phyloP scores from a whole-genome alignment of 2,888 invertebrate species.

The Miltochrista miniata region DNA sequence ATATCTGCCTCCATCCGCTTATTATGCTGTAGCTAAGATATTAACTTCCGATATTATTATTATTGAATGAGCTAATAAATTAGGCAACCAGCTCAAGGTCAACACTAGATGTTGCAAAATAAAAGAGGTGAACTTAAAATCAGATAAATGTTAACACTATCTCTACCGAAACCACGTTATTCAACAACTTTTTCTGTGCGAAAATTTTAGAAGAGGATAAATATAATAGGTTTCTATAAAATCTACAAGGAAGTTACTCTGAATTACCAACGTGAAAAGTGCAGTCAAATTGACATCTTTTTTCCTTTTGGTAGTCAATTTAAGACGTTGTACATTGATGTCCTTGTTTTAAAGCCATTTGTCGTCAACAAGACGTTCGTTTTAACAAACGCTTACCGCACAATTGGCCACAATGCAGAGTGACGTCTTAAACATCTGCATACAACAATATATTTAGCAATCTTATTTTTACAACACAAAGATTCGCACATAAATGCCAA shows the following conservation, averaged over 20 bases:
- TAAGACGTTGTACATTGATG: too few species aligned
- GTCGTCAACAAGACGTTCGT: not conserved
- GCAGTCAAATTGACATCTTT: too few species aligned
- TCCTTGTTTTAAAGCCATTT: not conserved
- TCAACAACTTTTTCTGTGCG: not conserved
- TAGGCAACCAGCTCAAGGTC: too few species aligned
- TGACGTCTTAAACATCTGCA: conserved; percentile 27
- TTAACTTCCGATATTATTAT: not conserved
- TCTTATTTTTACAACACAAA: conserved; percentile 43
- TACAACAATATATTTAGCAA: conserved; percentile 38
- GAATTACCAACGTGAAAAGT: too few species aligned
- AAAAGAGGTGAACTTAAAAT: too few species aligned
- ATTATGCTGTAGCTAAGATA: not conserved
- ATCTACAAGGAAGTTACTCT: too few species aligned
- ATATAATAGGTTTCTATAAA: too few species aligned
- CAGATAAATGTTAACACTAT: too few species aligned
- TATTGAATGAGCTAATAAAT: too few species aligned
- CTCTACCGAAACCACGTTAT: too few species aligned
- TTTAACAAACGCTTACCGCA: not conserved
- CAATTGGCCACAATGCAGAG: conserved; percentile 19
- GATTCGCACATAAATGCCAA: conserved; percentile 29
- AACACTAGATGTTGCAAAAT: too few species aligned
- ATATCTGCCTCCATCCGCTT: conserved; percentile 3
- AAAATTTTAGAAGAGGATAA: not conserved
- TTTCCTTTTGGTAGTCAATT: not conserved